Percentiles rank a stretch among this genome's conserved stretches.
Evolutionary conservation across 2,888 invertebrate genomes (phyloP).

Genomic region (Salticus scenicus): DNA sequence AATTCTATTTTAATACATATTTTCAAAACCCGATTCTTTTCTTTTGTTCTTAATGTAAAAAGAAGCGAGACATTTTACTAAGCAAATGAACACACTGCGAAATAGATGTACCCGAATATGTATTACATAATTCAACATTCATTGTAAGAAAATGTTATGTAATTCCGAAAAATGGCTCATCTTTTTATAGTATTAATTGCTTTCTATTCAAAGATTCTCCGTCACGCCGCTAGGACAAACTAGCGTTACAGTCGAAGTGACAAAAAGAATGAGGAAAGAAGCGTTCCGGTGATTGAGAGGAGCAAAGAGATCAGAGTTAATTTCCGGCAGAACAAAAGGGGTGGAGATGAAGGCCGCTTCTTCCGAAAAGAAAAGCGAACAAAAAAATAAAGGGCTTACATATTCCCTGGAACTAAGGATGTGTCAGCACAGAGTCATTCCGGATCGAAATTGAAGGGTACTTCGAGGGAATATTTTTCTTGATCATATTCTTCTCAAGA

Average conservation of each 20-base stretch:
- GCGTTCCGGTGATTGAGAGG: constrained; percentile 5
- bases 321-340: constrained; percentile 12
- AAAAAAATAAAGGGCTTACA: neutral
- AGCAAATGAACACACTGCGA: too few relatives aligned
- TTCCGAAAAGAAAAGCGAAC: neutral
- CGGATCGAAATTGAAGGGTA: neutral
- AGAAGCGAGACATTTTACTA: too few relatives aligned
- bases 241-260: neutral
- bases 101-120: too few relatives aligned
- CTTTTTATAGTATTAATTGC: neutral
- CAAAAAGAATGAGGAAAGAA: neutral
- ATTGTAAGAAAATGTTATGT: too few relatives aligned
- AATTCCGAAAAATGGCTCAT: too few relatives aligned
- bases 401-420: neutral
- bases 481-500: too few relatives aligned
- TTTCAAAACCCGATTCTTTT: too few relatives aligned
- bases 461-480: too few relatives aligned
- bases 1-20: too few relatives aligned
- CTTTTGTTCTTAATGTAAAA: too few relatives aligned
- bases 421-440: constrained; percentile 9
- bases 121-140: too few relatives aligned
- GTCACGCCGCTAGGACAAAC: neutral
- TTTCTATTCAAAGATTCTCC: neutral
- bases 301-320: constrained; percentile 12
- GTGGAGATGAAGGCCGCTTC: constrained; percentile 8